These are phyloP conservation scores for Nephrotoma appendiculata DNA, from an alignment of 2,888 invertebrate species.

Conservation along the genomic window DNA sequence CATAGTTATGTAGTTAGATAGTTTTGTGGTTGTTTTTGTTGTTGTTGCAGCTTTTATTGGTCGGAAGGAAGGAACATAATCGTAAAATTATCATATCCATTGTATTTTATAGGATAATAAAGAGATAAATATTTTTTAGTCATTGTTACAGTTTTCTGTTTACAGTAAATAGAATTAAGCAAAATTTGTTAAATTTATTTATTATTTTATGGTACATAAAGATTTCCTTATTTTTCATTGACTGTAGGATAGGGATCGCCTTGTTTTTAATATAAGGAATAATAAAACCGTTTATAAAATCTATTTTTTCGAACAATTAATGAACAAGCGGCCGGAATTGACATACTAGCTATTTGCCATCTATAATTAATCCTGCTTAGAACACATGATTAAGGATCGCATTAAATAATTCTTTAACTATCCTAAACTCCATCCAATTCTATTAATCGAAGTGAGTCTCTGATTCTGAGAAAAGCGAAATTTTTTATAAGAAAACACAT, in stretches of 20 bases:
- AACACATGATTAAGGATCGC: too few species aligned
- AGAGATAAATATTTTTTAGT: neutral
- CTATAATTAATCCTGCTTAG: too few species aligned
- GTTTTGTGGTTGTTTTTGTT: neutral
- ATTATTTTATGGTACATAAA: neutral
- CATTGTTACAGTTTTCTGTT: neutral
- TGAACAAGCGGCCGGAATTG: too few species aligned
- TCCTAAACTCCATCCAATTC: too few species aligned
- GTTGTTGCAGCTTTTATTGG: neutral
- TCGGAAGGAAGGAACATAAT: neutral
- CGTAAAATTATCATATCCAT: neutral
- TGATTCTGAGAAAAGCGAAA: too few species aligned
- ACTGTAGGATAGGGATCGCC: neutral
- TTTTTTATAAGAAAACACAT: too few species aligned
- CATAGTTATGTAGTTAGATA: neutral
- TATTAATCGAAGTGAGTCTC: too few species aligned
- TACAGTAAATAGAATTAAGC: neutral
- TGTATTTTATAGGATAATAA: neutral
- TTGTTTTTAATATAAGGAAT: neutral
- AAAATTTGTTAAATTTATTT: neutral
- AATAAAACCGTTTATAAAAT: neutral
- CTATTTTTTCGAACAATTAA: too few species aligned
- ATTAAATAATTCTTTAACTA: too few species aligned
- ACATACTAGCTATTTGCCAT: too few species aligned
- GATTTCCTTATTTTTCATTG: neutral